A percentile compares a stretch with the other conserved stretches of the same genome.
These are phyloP conservation scores for Ephydatia muelleri DNA, from an alignment of 37 sponge, comb jelly and placozoan genomes.

Conservation along the genomic window DNA sequence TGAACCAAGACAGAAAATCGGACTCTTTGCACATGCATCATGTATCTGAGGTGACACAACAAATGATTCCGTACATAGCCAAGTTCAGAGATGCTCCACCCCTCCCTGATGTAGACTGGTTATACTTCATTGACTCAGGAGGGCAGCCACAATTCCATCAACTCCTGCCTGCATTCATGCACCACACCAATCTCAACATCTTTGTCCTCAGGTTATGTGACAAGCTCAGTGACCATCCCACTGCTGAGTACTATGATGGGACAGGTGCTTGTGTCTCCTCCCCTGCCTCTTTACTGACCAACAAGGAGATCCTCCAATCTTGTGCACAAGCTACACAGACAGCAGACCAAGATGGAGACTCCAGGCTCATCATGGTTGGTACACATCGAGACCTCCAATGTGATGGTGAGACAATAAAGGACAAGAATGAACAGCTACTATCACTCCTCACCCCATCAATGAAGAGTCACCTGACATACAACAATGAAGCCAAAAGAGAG, in stretches of 20 bases:
- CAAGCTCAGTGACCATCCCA: constrained; percentile 1
- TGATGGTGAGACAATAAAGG: neutral
- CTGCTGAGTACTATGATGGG: neutral
- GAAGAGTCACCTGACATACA: neutral
- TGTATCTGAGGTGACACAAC: neutral
- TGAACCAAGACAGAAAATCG: neutral
- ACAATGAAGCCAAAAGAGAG: neutral
- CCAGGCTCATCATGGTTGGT: neutral
- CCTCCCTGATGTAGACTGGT: neutral
- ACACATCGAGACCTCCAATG: constrained; percentile 1
- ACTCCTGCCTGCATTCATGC: neutral
- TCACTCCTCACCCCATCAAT: neutral
- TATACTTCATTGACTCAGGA: neutral
- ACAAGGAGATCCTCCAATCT: neutral
- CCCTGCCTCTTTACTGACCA: neutral
- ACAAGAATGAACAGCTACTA: neutral
- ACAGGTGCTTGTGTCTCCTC: neutral
- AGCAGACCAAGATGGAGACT: constrained; percentile 1
- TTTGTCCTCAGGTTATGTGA: neutral
- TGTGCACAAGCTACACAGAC: neutral
- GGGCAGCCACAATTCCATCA: neutral
- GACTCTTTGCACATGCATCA: too few species aligned
- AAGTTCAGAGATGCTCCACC: neutral
- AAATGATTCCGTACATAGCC: neutral
- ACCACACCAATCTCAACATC: neutral